Base-by-base conservation (phyloP, 2,888 invertebrate species). In the Leuctra nigra region DNA sequence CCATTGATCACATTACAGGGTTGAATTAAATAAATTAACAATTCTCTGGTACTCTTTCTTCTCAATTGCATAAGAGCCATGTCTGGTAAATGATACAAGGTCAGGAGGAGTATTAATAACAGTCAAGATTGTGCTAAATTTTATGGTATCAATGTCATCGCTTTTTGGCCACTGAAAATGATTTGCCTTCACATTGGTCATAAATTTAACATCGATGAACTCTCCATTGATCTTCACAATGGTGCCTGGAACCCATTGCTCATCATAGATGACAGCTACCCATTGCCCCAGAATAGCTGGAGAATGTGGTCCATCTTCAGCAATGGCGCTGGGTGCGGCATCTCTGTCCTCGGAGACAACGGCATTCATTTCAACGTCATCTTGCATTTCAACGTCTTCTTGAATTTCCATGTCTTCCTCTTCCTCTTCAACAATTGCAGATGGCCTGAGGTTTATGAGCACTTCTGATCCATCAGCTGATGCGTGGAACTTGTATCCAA, bases 141-240 rank as follows among this genome's bases (percentile, higher is more conserved):
- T 13, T 13, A 48, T 48, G 23, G 48, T 48, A 24, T 22, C 48
- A 20, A 20, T 11, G 48, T 48, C 48, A 48, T 48, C 48, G n/a
- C 11, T 48, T 11, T 13, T 22, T 48, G 48, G 48, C 48, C 48
- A 48, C 22, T 13, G 18, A 48, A 48, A 48, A 13, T 13, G 14
- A 24, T 48, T 48, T 18, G 48, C 23, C n/a, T 24, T 24, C 18
- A 24, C 23, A 13, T 13, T 13, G 11, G 11, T 23, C 48, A 48
- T 48, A 24, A 48, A 48, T 48, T 48, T 48, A 14, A 48, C 13
- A 20, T 23, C 22, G 13, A 48, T 24, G 23, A 22, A 22, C n/a
- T 48, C 14, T n/a, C 24, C 33, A n/a, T 3, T 11, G 13, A 14
- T 18, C 23, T 38, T 14, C 6, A 9, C n/a, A 38, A 38, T 38